Conservation (phyloP, 2,888 invertebrate genomes). For the Apotomis capreana region DNA sequence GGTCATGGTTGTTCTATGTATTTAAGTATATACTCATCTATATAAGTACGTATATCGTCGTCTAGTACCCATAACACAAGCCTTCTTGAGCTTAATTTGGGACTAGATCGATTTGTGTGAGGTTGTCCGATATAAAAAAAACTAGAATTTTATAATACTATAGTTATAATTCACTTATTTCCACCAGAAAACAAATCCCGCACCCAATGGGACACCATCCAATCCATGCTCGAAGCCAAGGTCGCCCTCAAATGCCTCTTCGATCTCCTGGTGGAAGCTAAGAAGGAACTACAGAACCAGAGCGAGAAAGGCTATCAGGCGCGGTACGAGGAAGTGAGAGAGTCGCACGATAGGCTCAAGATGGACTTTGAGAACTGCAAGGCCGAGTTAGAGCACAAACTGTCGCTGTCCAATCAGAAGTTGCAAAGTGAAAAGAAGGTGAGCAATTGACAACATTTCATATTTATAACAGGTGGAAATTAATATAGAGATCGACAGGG, state of each 20-base stretch:
- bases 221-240: constrained; percentile 91
- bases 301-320: constrained; percentile 78
- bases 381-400: constrained; percentile 78
- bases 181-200: constrained; percentile 86
- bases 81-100: no score
- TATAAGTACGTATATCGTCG: no score
- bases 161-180: background rate
- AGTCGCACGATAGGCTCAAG: constrained; percentile 71
- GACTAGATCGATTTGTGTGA: no score
- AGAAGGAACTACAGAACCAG: constrained; percentile 77
- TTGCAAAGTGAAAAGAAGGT: constrained; percentile 85
- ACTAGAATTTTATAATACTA: no score
- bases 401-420: constrained; percentile 81
- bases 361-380: constrained; percentile 77
- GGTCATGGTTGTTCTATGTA: no score
- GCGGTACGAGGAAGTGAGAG: constrained; percentile 79
- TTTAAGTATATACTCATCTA: no score
- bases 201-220: constrained; percentile 88
- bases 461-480: no score
- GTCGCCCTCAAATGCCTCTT: constrained; percentile 87
- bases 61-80: no score
- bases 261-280: constrained; percentile 81
- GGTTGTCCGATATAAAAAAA: no score
- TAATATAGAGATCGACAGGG: no score
- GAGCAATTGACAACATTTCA: constrained; percentile 27